phyloP scores from a whole-genome alignment of 1,140 invertebrate genomes.

The Lepidurus apus region DNA sequence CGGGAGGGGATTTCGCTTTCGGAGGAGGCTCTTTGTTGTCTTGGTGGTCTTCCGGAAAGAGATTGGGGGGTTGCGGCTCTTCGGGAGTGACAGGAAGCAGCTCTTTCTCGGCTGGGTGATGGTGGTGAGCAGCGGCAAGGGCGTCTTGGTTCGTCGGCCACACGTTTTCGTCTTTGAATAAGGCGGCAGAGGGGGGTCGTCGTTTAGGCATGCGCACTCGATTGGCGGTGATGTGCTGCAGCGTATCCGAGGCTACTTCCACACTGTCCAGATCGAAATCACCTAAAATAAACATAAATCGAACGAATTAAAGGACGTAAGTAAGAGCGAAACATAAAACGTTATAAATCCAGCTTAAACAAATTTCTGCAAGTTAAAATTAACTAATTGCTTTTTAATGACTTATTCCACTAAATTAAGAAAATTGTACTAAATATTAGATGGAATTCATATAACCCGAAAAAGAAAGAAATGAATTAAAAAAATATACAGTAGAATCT shows the following conservation, averaged over 20 bases:
- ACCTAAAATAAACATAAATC: constrained; percentile 22
- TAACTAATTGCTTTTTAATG: no score
- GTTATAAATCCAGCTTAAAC: no score
- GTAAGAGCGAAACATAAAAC: no score
- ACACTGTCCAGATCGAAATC: constrained; percentile 55
- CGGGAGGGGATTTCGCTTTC: constrained; percentile 29
- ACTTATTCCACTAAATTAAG: no score
- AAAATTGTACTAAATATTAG: no score
- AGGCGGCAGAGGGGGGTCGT: constrained; percentile 55
- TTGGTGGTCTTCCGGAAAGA: neutral
- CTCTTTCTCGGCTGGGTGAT: constrained; percentile 27
- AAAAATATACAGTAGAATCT: no score
- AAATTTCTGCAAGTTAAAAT: no score
- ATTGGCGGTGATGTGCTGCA: constrained; percentile 58
- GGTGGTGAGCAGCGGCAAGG: neutral
- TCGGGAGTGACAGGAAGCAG: constrained; percentile 1
- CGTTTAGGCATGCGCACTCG: constrained; percentile 58
- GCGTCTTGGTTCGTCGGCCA: neutral
- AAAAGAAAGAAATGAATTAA: no score
- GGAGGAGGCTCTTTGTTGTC: constrained; percentile 21
- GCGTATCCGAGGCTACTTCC: constrained; percentile 51
- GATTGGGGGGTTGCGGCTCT: constrained; percentile 17
- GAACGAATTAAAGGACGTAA: no score
- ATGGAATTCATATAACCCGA: no score
- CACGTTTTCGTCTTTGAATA: constrained; percentile 40